Percentiles rank a stretch among this genome's conserved stretches.
phyloP scores from a whole-genome alignment of 2,797 vertebrate species.

The Microctenopoma lineatum region DNA sequence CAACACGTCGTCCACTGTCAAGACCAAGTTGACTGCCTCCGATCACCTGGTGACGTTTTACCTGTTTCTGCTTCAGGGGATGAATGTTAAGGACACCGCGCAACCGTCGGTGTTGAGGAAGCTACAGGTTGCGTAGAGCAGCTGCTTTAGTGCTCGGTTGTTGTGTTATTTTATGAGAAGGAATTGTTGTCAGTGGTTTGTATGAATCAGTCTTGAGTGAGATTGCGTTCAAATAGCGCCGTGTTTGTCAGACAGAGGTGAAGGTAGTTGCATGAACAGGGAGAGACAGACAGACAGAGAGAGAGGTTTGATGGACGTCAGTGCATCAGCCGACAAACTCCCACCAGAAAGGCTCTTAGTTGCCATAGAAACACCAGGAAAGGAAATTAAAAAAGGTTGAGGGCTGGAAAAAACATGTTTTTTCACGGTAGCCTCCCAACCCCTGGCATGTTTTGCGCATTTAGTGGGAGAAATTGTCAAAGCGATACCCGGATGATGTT shows the following conservation, averaged over 20 bases:
- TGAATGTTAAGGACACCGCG: neutral
- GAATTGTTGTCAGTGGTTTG: constrained; percentile 34
- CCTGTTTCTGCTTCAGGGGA: constrained; percentile 2
- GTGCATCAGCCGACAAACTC: constrained; percentile 63
- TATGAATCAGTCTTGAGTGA: constrained; percentile 18
- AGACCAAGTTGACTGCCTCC: neutral
- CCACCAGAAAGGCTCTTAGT: constrained; percentile 78
- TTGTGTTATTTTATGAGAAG: neutral
- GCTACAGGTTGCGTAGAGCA: constrained; percentile 22
- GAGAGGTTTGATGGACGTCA: constrained; percentile 67
- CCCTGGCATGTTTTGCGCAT: constrained; percentile 40
- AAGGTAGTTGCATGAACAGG: constrained; percentile 17
- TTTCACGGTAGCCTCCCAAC: constrained; percentile 56
- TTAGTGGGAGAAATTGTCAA: constrained; percentile 43
- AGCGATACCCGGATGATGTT: constrained; percentile 10
- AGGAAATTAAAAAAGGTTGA: constrained; percentile 76
- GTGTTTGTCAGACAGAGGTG: constrained; percentile 28
- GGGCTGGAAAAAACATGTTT: constrained; percentile 42
- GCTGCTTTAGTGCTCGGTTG: neutral
- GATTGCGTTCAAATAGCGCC: constrained; percentile 11
- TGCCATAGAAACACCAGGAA: constrained; percentile 82
- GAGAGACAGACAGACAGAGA: constrained; percentile 36
- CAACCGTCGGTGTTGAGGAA: neutral
- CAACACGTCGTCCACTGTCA: neutral
- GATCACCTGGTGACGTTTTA: constrained; percentile 13